Base-by-base conservation (phyloP, 2,113 vertebrate species). In the Noturus placidus region DNA sequence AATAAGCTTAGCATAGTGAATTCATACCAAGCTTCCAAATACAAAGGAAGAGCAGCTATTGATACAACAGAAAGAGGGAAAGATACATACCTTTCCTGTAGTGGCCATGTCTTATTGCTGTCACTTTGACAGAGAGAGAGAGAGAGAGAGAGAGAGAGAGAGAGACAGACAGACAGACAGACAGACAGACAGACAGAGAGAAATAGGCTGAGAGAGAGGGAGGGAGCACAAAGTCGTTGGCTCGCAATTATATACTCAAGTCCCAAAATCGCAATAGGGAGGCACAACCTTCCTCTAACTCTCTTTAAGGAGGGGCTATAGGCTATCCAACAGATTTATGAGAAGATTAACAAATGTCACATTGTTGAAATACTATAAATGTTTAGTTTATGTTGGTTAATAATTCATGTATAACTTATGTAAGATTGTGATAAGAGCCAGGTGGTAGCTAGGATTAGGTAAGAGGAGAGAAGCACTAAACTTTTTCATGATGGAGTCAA, bases 51-150 rank as follows among this genome's bases (percentile, higher is more conserved):
- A 30, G 7, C 61, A 83, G 6, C 35, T 65, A 67, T 5, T 13
- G 35, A 76, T 74, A 30, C 82, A 88, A 38, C 25, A 84, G 33
- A 50, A n/a, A 9, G 22, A 54, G 46, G 25, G 25, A 81, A 59
- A 74, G 7, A 82, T 57, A 77, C 89, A 0, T 85, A 90, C 89
- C 87, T 90, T 90, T 22, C 89, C 87, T 89, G 86, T 83, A 87
- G 89, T 90, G 50, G 89, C 38, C 89, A 90, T 90, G 72, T 76
- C 61, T 50, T 84, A n/a, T 54, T 82, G 69, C 63, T 35, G 76
- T 89, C 30, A 63, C 54, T 67, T 46, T 33, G 3, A 50, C 61
- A 78, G 38, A 77, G 52, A 69, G 46, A 35, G 54, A 59, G 8
- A 22, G 10, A 57, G 19, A 20, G 52, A 19, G 19, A 30, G 42